Base-by-base conservation (phyloP, 2,113 vertebrate genomes). In the Pristiophorus japonicus region DNA sequence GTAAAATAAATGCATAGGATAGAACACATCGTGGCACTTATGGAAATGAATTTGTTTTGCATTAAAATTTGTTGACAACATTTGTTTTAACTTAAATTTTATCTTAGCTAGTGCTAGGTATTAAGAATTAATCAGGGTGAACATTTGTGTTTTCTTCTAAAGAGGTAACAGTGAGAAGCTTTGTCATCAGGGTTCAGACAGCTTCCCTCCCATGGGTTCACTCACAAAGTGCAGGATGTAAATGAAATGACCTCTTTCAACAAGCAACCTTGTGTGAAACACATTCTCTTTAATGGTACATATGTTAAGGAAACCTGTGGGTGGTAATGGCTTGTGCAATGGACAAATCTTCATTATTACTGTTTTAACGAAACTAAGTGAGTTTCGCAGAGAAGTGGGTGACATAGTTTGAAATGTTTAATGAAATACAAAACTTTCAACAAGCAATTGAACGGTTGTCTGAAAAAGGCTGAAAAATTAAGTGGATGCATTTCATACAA, bases 171-270 rank as follows among this genome's bases (percentile, higher is more conserved):
- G 90, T 94, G 38, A 51, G 42, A 70, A 51, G 66, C 66, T 94
- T 45, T 94, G 66, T 30, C 55, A 22, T 92, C 42, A 70, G 45
- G n/a, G 22, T 94, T 94, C 42, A 70, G 65, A 70, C 93, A 70
- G 93, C 24, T 30, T 70, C 42, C 34, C 27, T 94, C 65, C 92
- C 14, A 67, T 67, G 92, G 63, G 42, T 30, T 94, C 65, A 30
- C 65, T 94, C 51, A 47, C 66, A 94, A 66, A 70, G 92, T 94
- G 24, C 65, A 47, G 93, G 66, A 94, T 34, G 66, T 70, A 67
- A 94, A 94, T 70, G 42, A 70, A 94, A 18, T 70, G 93, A 94
- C 66, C 66, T 24, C 0, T 94, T 94, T 94, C 93, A 94, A 94
- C 66, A 67, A 73, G 66, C 93, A 47, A 66, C 38, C 63, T 45